Percentiles rank a stretch among this genome's conserved stretches.
Conservation (phyloP, 2,113 vertebrate species). For the Triplophysa siluroides region DNA sequence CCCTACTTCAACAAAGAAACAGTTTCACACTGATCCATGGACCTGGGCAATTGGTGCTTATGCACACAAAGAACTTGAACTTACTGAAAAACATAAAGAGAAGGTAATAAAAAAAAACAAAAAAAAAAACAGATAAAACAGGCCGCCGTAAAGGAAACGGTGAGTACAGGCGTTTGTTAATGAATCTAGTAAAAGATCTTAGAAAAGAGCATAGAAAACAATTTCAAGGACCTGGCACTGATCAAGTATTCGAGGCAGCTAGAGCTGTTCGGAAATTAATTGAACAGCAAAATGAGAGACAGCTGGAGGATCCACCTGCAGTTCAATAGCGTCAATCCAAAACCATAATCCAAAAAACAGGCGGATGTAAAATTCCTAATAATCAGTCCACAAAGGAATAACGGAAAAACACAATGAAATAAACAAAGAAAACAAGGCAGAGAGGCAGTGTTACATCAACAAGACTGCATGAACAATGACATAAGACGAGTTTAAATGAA, state of each 20-base stretch:
- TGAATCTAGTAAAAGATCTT: background rate
- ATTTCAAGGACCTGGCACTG: background rate
- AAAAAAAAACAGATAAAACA: background rate
- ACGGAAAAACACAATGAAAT: too few relatives aligned
- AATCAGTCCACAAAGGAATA: too few relatives aligned
- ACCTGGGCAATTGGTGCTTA: background rate
- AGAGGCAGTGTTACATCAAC: too few relatives aligned
- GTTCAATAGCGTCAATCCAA: too few relatives aligned
- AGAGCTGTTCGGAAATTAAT: background rate
- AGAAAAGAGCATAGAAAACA: background rate
- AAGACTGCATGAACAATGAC: too few relatives aligned
- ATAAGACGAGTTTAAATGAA: too few relatives aligned
- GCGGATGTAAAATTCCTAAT: too few relatives aligned
- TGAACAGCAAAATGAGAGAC: too few relatives aligned
- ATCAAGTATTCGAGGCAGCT: background rate
- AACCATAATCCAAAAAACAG: too few relatives aligned
- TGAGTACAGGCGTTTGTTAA: background rate
- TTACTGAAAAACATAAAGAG: too few relatives aligned
- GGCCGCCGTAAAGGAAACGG: background rate
- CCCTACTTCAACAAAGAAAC: background rate
- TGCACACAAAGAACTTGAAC: background rate
- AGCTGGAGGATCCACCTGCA: too few relatives aligned
- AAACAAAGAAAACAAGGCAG: too few relatives aligned
- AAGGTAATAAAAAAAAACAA: background rate
- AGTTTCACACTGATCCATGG: accelerated